A percentile compares a stretch with the other conserved stretches of the same genome.
Evolutionary conservation across 1,140 invertebrate genomes (phyloP).

Genomic region (Cardiocondyla obscurior): DNA sequence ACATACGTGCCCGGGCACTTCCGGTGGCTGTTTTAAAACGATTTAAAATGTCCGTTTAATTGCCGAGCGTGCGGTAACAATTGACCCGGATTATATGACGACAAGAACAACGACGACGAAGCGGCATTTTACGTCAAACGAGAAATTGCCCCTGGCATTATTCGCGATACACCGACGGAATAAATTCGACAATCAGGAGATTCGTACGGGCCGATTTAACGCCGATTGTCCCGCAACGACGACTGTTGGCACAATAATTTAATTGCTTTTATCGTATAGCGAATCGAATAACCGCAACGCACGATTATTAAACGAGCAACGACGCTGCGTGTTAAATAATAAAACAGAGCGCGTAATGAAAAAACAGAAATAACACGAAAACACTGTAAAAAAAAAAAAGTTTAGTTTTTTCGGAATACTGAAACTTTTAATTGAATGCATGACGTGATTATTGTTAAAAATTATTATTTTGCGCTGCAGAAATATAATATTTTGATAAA

Average conservation of each 20-base stretch:
- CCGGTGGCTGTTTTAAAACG: slow-evolving; percentile 20
- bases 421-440: neutral
- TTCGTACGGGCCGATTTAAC: neutral
- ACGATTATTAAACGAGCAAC: neutral
- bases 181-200: neutral
- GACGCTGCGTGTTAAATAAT: neutral
- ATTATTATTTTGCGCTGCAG: neutral
- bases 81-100: neutral
- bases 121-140: neutral
- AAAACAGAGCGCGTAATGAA: slow-evolving; percentile 15
- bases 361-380: slow-evolving; percentile 5
- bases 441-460: neutral
- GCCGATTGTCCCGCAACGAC: neutral
- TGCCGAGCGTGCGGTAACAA: neutral
- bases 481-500: neutral
- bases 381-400: neutral
- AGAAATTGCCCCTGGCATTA: neutral
- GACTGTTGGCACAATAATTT: neutral
- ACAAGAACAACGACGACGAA: neutral
- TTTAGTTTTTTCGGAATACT: neutral
- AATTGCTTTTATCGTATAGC: slow-evolving; percentile 29
- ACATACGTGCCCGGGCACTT: neutral
- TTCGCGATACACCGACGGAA: neutral
- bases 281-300: slow-evolving; percentile 24
- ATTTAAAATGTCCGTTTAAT: slow-evolving; percentile 36